Base-by-base conservation (phyloP, 2,113 vertebrate species). In the Mola mola region DNA sequence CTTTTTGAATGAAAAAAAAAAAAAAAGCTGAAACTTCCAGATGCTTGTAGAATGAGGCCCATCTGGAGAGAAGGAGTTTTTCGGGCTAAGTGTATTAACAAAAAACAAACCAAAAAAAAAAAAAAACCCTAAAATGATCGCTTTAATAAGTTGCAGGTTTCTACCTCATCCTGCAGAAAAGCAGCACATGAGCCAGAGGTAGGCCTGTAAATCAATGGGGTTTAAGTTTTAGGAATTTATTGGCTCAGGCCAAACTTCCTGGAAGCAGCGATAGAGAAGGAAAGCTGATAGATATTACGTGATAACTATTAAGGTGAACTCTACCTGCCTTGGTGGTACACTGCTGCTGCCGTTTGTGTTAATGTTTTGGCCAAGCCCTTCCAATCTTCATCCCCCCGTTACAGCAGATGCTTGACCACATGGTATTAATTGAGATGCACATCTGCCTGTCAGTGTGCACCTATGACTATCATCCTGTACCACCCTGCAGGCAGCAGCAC, bases 91-190 rank as follows among this genome's bases (percentile, higher is more conserved):
- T 20, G 41, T 53, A n/a, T n/a, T n/a, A n/a, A n/a, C 60, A 41
- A 77, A 66, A 78, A 56, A 66, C 19, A 48, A 48, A 38, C n/a
- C n/a, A 17, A 40, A 51, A 33, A 61, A 36, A 64, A 25, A 55
- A 33, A 60, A 34, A 64, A 33, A 16, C 33, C 62, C 73, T 72
- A 71, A 81, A 90, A 81, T 71, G 63, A 84, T 75, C 41, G 71
- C 62, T 75, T 63, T 89, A 89, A 89, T 89, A 81, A 78, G 78
- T 61, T 86, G 51, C 88, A 91, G 91, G 72, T 87, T 88, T 88
- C 70, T 70, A 83, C 50, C 46, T 81, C 46, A 22, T 61, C 72
- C 69, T 88, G 63, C 77, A 84, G 74, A 84, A 82, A 84, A 52
- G 79, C 79, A 83, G 64, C 63, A 55, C 72, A 44, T 72, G 67